These are phyloP conservation scores for Corbicula japonica DNA, from an alignment of 2,888 invertebrate species.

Conservation along the genomic window DNA sequence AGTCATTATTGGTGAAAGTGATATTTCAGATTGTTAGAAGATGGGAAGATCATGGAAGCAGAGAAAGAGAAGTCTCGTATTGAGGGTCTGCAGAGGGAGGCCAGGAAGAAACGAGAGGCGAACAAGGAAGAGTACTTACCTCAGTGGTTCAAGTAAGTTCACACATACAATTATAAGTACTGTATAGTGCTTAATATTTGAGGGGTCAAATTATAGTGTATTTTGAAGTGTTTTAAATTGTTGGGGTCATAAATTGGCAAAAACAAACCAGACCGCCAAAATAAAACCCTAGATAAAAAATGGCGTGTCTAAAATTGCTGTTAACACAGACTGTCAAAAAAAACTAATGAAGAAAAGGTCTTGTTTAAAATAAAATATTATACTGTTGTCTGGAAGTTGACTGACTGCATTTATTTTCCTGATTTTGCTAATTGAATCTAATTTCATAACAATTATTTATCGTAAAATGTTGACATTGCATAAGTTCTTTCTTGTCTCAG, in stretches of 20 bases:
- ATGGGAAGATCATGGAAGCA: conserved; percentile 91
- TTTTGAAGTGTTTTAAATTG: neutral
- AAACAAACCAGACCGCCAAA: neutral
- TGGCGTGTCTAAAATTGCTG: too few species aligned
- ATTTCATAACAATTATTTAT: too few species aligned
- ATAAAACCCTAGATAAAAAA: too few species aligned
- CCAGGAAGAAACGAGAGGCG: conserved; percentile 89
- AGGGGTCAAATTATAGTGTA: neutral
- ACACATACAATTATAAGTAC: neutral
- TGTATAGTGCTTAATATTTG: neutral
- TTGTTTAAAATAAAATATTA: too few species aligned
- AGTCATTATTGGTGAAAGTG: neutral
- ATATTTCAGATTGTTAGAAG: conserved; percentile 89
- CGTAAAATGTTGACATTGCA: too few species aligned
- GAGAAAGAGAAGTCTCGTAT: conserved; percentile 91
- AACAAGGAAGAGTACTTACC: conserved; percentile 87
- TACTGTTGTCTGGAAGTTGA: too few species aligned
- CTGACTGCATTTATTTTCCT: too few species aligned
- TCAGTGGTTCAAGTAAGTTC: conserved; percentile 90
- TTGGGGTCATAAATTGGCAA: neutral
- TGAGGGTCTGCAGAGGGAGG: conserved; percentile 92
- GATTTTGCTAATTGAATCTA: too few species aligned
- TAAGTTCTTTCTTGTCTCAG: too few species aligned
- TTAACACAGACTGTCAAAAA: too few species aligned
- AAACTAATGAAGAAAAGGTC: too few species aligned